Conservation (phyloP, 2,113 vertebrate species). For the Ciconia boyciana region DNA sequence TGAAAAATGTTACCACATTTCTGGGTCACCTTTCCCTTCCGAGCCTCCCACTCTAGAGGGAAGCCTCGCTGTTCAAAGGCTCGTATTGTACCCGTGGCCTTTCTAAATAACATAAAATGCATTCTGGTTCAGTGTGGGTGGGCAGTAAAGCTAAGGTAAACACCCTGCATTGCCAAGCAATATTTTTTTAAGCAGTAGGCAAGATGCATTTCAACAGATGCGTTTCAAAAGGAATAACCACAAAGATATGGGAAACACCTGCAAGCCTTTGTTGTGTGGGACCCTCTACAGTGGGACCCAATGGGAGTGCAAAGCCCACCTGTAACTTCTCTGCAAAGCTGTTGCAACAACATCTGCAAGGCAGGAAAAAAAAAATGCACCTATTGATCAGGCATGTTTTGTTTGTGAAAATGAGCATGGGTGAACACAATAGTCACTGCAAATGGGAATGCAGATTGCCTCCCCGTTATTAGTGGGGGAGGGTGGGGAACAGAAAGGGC, state of each 20-base stretch:
- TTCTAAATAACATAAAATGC: not conserved
- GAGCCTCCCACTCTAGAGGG: not conserved
- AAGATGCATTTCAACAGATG: not conserved
- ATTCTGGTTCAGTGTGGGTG: not conserved
- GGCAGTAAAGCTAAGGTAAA: constrained; percentile 19
- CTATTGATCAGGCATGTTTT: not conserved
- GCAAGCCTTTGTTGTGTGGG: not conserved
- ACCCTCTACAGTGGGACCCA: not conserved
- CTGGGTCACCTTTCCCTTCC: not conserved
- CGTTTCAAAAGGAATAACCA: not conserved
- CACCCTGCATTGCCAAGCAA: not conserved
- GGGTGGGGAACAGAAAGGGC: not conserved
- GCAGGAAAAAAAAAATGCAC: not conserved
- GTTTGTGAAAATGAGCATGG: not conserved
- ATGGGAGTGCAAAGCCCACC: not conserved
- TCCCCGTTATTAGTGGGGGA: not conserved
- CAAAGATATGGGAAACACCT: not conserved
- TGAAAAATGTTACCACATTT: not conserved
- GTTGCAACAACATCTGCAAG: not conserved
- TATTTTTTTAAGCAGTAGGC: not conserved
- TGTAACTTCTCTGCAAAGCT: not conserved
- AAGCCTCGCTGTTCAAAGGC: not conserved
- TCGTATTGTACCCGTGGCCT: not conserved
- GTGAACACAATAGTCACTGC: rapidly evolving
- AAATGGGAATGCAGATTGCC: not conserved